Percentiles rank a stretch among this genome's conserved stretches.
These are phyloP conservation scores for Gobiocypris rarus DNA, from an alignment of 2,113 vertebrate species.

Conservation along the genomic window DNA sequence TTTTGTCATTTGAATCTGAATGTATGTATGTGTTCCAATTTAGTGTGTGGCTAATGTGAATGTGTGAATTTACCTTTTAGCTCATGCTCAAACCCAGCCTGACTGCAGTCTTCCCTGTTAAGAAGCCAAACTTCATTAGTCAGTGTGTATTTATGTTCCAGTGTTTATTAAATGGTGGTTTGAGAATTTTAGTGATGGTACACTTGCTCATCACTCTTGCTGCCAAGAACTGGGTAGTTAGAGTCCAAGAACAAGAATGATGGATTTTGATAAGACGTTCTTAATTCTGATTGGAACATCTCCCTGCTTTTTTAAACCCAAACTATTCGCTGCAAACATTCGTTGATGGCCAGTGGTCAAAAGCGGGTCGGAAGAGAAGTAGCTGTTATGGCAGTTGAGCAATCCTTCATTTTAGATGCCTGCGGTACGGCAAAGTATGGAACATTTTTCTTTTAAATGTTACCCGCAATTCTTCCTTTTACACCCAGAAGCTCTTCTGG, in stretches of 20 bases:
- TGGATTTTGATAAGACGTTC: constrained; percentile 53
- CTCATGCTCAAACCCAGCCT: constrained; percentile 2
- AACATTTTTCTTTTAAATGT: constrained; percentile 50
- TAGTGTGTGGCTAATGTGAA: not conserved
- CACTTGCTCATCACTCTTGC: constrained; percentile 53
- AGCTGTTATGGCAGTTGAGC: not conserved
- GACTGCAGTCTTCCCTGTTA: constrained; percentile 13
- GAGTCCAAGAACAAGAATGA: constrained; percentile 54
- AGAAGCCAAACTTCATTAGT: constrained; percentile 46
- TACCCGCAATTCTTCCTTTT: constrained; percentile 39
- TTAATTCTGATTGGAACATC: constrained; percentile 48
- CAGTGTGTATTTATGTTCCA: constrained; percentile 52
- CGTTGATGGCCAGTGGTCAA: constrained; percentile 43
- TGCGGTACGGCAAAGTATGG: constrained; percentile 52
- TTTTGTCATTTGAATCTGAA: not conserved
- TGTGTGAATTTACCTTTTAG: not conserved
- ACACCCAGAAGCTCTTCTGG: constrained; percentile 56
- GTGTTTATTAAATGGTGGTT: constrained; percentile 52
- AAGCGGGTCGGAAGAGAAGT: constrained; percentile 42
- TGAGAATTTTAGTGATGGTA: constrained; percentile 53
- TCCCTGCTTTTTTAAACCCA: constrained; percentile 66
- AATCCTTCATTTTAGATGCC: constrained; percentile 47
- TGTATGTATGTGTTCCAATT: not conserved
- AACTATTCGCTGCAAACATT: constrained; percentile 64
- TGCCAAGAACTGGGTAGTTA: constrained; percentile 38